Base-by-base conservation (phyloP, 2,888 invertebrate genomes). In the Drosophila lacicola region DNA sequence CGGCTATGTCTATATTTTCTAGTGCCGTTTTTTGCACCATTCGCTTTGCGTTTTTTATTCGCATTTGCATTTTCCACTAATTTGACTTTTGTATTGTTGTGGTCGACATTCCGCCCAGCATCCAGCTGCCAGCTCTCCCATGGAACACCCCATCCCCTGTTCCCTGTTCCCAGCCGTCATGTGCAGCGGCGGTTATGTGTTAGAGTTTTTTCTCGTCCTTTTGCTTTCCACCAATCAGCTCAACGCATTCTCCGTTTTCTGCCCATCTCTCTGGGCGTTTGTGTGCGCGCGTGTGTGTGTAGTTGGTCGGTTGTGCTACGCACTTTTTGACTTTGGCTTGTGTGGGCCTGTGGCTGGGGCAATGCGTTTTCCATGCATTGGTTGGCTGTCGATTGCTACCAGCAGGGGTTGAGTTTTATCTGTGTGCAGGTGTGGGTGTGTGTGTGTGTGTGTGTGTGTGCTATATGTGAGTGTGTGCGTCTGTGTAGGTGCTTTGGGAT, bases 191-290 rank as follows among this genome's bases (percentile, higher is more conserved):
- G 49, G 68, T 65, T 82, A 89, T 80, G 80, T 90, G 74, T 82
- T 82, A 66, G 89, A 89, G 82, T 73, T 85, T 74, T 80, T 76
- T 69, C 70, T 80, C 65, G 56, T 86, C 80, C 61, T 90, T 84
- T 80, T 88, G 74, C 83, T 81, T 82, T 90, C 88, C 91, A 90
- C 90, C 90, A 90, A 90, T 90, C 90, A 90, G 90, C 90, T 83
- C 71, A 82, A 90, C 83, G 90, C 91, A 90, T 89, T 88, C 77
- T 83, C 75, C 74, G 65, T 67, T 70, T 67, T 45, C 80, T 63
- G 80, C 64, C 86, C 83, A 56, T 25, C 53, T 49, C 63, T 66
- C 56, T 63, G 54, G 46, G 37, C 13, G n/a, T 49, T 6, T 54
- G 62, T 64, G 45, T 63, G 61, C 62, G 66, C 63, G 65, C 55